These are phyloP conservation scores for Pseudococcus jackbeardsleyi DNA, from an alignment of 2,888 invertebrate species.

Conservation along the genomic window DNA sequence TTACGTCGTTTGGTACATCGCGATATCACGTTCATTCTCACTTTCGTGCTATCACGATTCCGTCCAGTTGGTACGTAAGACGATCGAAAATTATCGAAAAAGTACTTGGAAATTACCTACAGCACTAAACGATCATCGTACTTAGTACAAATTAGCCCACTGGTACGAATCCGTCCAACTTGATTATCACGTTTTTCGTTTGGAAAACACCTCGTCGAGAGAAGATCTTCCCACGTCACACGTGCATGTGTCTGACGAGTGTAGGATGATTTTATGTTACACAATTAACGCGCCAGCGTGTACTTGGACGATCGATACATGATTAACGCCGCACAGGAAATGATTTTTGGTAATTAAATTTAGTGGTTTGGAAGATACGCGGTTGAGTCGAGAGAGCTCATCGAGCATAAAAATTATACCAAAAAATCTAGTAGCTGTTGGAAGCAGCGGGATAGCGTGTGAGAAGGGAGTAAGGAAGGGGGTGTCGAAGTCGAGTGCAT, in stretches of 20 bases:
- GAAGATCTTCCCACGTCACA: slow-evolving; percentile 33
- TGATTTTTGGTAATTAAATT: slow-evolving; percentile 46
- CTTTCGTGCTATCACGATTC: slow-evolving; percentile 46
- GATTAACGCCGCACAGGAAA: not conserved
- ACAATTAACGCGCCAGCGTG: not conserved
- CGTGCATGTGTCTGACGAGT: not conserved
- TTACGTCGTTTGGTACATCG: not conserved
- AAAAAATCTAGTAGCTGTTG: slow-evolving; percentile 7
- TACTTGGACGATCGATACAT: slow-evolving; percentile 15
- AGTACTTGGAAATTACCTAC: not conserved
- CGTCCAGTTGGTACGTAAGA: not conserved
- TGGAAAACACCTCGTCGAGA: not conserved
- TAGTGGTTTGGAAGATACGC: not conserved
- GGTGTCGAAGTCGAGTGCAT: slow-evolving; percentile 16
- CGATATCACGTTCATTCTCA: slow-evolving; percentile 37
- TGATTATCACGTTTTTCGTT: slow-evolving; percentile 16
- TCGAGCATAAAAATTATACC: slow-evolving; percentile 29
- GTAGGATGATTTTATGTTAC: slow-evolving; percentile 16
- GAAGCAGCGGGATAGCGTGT: not conserved
- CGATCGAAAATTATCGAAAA: not conserved
- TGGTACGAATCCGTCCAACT: slow-evolving; percentile 40
- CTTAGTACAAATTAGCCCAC: slow-evolving; percentile 16
- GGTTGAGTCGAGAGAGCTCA: not conserved
- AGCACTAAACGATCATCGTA: slow-evolving; percentile 5
- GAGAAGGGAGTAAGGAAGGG: not conserved